Base-by-base conservation (phyloP, 2,797 vertebrate species). In the Melopsittacus undulatus region DNA sequence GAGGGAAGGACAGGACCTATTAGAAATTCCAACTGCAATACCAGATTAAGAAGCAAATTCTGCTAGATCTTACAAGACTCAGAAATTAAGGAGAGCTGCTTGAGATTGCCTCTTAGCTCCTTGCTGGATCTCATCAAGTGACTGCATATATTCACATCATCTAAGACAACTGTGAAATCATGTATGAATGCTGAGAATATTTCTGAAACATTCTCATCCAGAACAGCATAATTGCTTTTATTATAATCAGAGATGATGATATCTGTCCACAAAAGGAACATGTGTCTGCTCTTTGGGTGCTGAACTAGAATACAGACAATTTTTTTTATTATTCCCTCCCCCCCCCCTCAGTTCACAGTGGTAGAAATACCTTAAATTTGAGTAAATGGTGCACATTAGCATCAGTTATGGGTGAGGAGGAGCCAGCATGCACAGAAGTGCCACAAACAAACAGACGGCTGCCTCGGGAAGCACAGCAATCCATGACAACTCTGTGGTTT, bases 401-500 rank as follows among this genome's bases (percentile, higher is more conserved):
- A 6, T 23, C 14, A 1, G n/a, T 2, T 5, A 12, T 3, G 45
- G 22, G 46, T 3, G 22, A 45, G 49, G 56, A 17, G 30, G 45
- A 67, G 57, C 34, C 67, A 46, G 45, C 48, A 7, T 0, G 9
- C 68, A 23, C 30, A 30, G 18, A 9, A 32, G 45, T 8, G 21
- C 22, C 43, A 7, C 17, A 5, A 15, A 7, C 17, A 5, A 15
- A 4, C 17, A 23, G 54, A 4, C 11, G 1, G 40, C 38, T 46
- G 34, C 56, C 83, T 45, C 3, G 0, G 26, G 66, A 63, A 75
- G 26, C 43, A 19, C 30, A 26, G 36, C 29, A 8, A 8, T 5
- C 38, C n/a, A 1, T 2, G 22, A 5, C 2, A 1, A 11, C 77
- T 12, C 67, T 4, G 1, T 5, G 24, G 11, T 22, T 70, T 20